Evolutionary conservation across 2,888 invertebrate genomes (phyloP).

Genomic region (Pyrrhosoma nymphula): DNA sequence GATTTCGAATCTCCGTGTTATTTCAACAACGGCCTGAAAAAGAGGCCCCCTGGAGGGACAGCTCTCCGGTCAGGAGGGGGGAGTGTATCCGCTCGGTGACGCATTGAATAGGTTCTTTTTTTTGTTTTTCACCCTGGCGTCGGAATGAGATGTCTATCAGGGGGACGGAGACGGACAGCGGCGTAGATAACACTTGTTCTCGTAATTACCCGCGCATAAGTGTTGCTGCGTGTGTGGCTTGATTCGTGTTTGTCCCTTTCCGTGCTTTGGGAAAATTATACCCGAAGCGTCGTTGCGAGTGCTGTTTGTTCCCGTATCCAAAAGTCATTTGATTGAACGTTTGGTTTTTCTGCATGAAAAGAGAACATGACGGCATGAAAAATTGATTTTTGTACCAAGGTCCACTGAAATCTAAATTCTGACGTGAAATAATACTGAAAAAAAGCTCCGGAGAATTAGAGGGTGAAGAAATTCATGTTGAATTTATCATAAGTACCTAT

Average conservation of each 20-base stretch:
- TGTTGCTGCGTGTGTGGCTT: background rate
- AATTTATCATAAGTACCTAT: no score
- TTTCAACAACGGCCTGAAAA: background rate
- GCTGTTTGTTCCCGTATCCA: background rate
- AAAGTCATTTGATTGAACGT: background rate
- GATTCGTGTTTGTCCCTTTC: background rate
- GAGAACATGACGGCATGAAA: background rate
- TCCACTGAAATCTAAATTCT: no score
- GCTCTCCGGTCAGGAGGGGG: background rate
- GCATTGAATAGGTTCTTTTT: background rate
- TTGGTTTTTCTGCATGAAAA: background rate
- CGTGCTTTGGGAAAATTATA: background rate
- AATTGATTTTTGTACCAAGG: background rate
- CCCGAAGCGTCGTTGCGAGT: background rate
- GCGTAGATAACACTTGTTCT: background rate
- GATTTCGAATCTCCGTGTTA: conserved; percentile 35
- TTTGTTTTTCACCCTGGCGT: background rate
- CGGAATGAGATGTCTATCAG: conserved; percentile 41
- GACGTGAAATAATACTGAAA: no score
- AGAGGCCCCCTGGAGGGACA: background rate
- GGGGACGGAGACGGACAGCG: background rate
- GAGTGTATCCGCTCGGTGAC: background rate
- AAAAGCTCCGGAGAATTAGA: no score
- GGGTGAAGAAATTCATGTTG: no score
- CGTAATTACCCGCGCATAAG: background rate